Conservation (phyloP, 2,113 vertebrate species). For the Mus musculus region DNA sequence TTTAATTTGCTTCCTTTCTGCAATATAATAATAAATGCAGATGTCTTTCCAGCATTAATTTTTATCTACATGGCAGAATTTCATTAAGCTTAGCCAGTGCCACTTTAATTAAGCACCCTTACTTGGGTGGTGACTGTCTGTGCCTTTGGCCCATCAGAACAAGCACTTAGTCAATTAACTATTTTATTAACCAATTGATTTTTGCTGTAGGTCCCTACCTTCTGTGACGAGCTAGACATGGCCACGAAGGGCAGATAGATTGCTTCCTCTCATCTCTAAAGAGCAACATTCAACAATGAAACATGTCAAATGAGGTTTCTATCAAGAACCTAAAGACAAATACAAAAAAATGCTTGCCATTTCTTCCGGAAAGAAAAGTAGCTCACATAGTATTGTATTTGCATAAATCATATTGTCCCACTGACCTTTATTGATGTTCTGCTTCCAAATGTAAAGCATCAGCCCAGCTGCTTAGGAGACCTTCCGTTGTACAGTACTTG, state of each 20-base stretch:
- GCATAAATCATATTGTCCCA: conserved; percentile 86
- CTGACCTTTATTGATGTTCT: conserved; percentile 88
- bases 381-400: conserved; percentile 77
- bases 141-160: conserved; percentile 81
- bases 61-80: conserved; percentile 78
- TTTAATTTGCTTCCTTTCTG: conserved; percentile 73
- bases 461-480: conserved; percentile 81
- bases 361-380: conserved; percentile 84
- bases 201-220: conserved; percentile 83
- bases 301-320: conserved; percentile 82
- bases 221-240: conserved; percentile 81
- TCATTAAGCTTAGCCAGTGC: conserved; percentile 71
- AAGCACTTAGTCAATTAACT: conserved; percentile 89
- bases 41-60: conserved; percentile 75
- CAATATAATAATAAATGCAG: conserved; percentile 74
- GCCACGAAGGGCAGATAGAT: conserved; percentile 86
- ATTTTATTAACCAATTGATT: conserved; percentile 91
- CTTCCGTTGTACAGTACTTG: conserved; percentile 80
- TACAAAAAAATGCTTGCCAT: conserved; percentile 80
- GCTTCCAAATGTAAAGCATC: conserved; percentile 81
- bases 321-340: conserved; percentile 80
- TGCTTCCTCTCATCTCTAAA: conserved; percentile 85
- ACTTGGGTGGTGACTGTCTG: conserved; percentile 83
- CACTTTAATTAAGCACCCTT: conserved; percentile 85
- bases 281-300: conserved; percentile 87